A percentile compares a stretch with the other conserved stretches of the same genome.
phyloP scores from a whole-genome alignment of 2,113 vertebrate species.

The Rhinopomastus cyanomelas region DNA sequence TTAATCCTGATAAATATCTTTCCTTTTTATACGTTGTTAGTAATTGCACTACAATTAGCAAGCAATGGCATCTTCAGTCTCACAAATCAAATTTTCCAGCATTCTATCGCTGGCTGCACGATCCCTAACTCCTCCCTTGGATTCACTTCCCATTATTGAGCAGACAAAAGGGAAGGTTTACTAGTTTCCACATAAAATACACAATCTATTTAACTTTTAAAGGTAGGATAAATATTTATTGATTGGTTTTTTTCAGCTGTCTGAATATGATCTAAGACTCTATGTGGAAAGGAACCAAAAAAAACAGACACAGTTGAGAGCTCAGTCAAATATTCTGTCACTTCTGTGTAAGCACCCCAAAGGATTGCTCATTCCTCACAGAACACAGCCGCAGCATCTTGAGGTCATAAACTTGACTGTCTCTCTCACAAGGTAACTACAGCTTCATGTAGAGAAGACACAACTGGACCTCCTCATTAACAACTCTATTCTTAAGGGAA shows the following conservation, averaged over 20 bases:
- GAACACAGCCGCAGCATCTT: neutral
- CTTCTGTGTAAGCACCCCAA: neutral
- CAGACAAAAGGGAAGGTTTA: neutral
- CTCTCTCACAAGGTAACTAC: neutral
- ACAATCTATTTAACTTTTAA: neutral
- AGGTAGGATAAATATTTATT: neutral
- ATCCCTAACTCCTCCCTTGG: neutral
- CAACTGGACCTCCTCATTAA: neutral
- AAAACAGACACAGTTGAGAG: fast-evolving
- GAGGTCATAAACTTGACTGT: neutral
- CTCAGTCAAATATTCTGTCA: neutral
- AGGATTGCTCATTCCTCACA: neutral
- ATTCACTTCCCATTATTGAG: neutral
- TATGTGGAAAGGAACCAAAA: neutral
- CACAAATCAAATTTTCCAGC: neutral
- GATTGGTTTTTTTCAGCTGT: neutral
- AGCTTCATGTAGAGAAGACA: neutral
- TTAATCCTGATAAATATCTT: neutral
- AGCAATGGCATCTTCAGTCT: neutral
- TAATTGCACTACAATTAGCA: neutral
- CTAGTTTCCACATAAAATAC: neutral
- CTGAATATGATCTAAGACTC: neutral
- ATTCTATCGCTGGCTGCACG: neutral
- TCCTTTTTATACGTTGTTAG: neutral
- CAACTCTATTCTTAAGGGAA: neutral